Evolutionary conservation across 2,888 invertebrate genomes (phyloP), one percentile per base, ranked within the genome.

Genomic region (Sympetrum striolatum): DNA sequence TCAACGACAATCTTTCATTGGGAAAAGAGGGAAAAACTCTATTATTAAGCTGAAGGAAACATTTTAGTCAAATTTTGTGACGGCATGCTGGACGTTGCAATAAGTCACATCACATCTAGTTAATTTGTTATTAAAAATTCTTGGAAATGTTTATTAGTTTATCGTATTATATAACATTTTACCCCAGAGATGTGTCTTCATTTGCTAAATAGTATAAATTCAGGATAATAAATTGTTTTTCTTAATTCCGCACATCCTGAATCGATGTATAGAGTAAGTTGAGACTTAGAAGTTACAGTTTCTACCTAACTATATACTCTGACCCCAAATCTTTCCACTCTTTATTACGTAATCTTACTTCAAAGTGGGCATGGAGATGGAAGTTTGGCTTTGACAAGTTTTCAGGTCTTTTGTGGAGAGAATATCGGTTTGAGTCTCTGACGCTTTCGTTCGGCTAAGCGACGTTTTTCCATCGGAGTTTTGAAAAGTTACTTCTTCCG

Each of bases 311-410:
- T 73, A 73, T 31, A 73, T 73, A 73, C 73, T 60, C 6, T 8
- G 44, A 10, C 18, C 37, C 37, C 37, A 60, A 35, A 37, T 35
- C 80, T 37, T 80, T 39, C 86, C 60, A 60, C 86, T 31, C 53
- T 58, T 60, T 60, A 35, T 37, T 86, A 31, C 86, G 39, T 86
- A 60, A 86, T 39, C 86, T 60, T 37, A 60, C 60, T 60, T 86
- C 86, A 86, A 86, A 86, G 86, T 37, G 86, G 60, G 86, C 37
- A 35, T 37, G 86, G 37, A 35, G 58, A 86, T 86, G 37, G 64
- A 86, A 86, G 60, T 48, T 37, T 48, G 37, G 35, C 60, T 60
- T 64, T 86, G 60, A 60, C 39, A 60, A 64, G 60, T 60, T 86
- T 86, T 60, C 60, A 64, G 60, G 12, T 18, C 64, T 60, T 86